Evolutionary conservation across 2,888 invertebrate genomes (phyloP), one percentile per base, ranked within the genome.

Genomic region (Margaritifera margaritifera): DNA sequence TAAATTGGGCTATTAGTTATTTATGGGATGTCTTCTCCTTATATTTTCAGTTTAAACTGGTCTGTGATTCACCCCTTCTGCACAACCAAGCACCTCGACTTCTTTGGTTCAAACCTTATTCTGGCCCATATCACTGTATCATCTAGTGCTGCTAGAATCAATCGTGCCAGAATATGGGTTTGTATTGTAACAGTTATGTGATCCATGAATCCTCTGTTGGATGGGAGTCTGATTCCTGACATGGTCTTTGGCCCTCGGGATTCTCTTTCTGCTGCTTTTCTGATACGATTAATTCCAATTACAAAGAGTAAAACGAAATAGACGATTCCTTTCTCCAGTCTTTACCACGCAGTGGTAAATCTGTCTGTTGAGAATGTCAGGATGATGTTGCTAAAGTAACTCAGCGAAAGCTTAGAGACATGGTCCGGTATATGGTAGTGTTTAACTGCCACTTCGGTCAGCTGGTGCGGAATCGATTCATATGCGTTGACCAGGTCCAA

Each of bases 281-380:
- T 62, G 18, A 63, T 55, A 61, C 68, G 62, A 42, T 68, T 65
- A 62, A 71, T 68, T n/a, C 62, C 68, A 64, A 71, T 71, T 8
- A 65, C 54, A 61, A 71, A 68, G 18, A 65, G 51, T 25, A 68
- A 65, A 19, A 71, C 65, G 8, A 58, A 71, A 57, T 67, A 64
- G 6, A 68, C 57, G n/a, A 71, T 60, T 6, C 69, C 66, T 27
- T 70, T 66, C 53, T 62, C 27, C 19, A 31, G 24, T 58, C 24
- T n/a, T 55, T 50, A 27, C 60, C 64, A n/a, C n/a, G n/a, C n/a
- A n/a, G n/a, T n/a, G n/a, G n/a, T n/a, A n/a, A n/a, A n/a, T n/a
- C n/a, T n/a, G n/a, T n/a, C n/a, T n/a, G n/a, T n/a, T n/a, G n/a
- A n/a, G n/a, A 56, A 66, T n/a, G 24, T 58, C 22, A 19, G 5